phyloP scores from a whole-genome alignment of 1,140 invertebrate genomes.

The Drosophila mayri region DNA sequence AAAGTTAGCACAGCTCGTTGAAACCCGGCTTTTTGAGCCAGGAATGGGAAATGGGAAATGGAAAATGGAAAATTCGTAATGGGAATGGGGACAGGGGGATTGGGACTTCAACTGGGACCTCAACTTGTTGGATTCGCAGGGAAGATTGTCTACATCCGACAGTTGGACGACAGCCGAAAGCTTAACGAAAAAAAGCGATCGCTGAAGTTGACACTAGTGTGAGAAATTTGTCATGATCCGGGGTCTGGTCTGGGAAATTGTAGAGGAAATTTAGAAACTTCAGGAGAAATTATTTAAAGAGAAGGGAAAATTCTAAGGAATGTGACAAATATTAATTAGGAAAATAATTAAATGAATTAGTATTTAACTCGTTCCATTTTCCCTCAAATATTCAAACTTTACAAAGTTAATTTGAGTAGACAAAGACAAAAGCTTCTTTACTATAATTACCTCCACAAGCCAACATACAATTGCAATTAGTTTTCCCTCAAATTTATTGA shows the following conservation, averaged over 20 bases:
- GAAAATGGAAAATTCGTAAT: constrained; percentile 32
- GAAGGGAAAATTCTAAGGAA: neutral
- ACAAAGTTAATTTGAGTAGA: neutral
- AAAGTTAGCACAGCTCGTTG: constrained; percentile 59
- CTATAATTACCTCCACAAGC: neutral
- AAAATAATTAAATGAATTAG: neutral
- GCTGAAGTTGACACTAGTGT: constrained; percentile 44
- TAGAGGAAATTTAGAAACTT: neutral
- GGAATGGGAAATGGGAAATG: constrained; percentile 52
- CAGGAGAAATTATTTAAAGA: neutral
- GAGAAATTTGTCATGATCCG: constrained; percentile 40
- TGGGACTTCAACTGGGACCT: constrained; percentile 9
- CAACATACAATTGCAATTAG: constrained; percentile 2
- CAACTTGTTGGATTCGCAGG: constrained; percentile 43
- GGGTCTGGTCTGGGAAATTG: neutral
- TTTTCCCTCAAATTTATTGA: neutral
- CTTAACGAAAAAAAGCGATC: constrained; percentile 21
- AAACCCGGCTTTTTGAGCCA: constrained; percentile 34
- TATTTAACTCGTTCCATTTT: neutral
- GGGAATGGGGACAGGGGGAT: constrained; percentile 24
- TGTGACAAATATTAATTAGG: neutral
- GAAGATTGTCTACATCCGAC: constrained; percentile 45
- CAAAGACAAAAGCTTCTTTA: neutral
- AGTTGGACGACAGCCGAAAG: constrained; percentile 29
- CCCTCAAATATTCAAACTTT: neutral